Evolutionary conservation across 2,113 vertebrate genomes (phyloP).

Genomic region (Ammodytes marinus): DNA sequence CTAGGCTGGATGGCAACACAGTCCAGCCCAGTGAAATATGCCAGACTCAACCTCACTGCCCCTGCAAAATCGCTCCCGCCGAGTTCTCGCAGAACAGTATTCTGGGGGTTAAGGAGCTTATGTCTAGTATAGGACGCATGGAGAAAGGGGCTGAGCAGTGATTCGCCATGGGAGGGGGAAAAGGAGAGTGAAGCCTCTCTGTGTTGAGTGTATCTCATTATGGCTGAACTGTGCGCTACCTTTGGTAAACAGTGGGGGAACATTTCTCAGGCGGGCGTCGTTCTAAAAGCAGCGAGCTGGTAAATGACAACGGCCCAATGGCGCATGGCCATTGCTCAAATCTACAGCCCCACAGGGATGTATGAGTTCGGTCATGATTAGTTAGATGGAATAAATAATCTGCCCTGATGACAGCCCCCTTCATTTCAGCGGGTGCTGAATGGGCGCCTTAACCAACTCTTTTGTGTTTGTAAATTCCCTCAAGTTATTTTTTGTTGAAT

Average conservation of each 20-base stretch:
- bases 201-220: constrained; percentile 70
- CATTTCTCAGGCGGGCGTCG: constrained; percentile 61
- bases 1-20: constrained; percentile 36
- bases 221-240: constrained; percentile 80
- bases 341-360: constrained; percentile 66
- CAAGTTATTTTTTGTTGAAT: constrained; percentile 69
- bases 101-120: constrained; percentile 83
- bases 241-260: constrained; percentile 75
- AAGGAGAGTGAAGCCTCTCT: constrained; percentile 51
- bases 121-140: constrained; percentile 64
- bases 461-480: constrained; percentile 72
- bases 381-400: constrained; percentile 74
- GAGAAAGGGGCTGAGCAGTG: constrained; percentile 69
- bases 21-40: constrained; percentile 59
- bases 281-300: constrained; percentile 61
- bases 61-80: constrained; percentile 64
- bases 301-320: constrained; percentile 48
- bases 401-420: constrained; percentile 45
- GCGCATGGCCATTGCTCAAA: constrained; percentile 61
- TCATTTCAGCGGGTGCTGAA: constrained; percentile 46
- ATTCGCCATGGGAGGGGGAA: constrained; percentile 59
- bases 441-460: constrained; percentile 52
- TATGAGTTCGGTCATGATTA: constrained; percentile 62
- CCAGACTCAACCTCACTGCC: constrained; percentile 65
- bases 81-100: constrained; percentile 69